Percentiles rank a stretch among this genome's conserved stretches.
These are phyloP conservation scores for Gandaritis pyraliata DNA, from an alignment of 2,888 invertebrate species.

Conservation along the genomic window DNA sequence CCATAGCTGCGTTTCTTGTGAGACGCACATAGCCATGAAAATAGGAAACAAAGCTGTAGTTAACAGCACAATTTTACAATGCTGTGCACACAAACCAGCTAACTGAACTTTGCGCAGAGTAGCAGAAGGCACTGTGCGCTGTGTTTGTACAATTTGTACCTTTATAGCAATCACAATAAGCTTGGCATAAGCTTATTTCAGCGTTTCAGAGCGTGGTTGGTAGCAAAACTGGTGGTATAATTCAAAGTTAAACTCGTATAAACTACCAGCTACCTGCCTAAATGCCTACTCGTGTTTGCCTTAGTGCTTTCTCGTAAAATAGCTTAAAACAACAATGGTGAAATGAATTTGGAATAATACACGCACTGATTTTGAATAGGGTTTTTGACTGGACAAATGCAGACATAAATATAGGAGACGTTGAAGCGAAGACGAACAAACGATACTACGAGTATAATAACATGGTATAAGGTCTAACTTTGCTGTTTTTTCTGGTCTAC, in stretches of 20 bases:
- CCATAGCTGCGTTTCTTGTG: not conserved
- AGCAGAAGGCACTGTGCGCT: slow-evolving; percentile 12
- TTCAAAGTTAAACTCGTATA: slow-evolving; percentile 20
- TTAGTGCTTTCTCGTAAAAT: slow-evolving; percentile 31
- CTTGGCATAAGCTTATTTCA: slow-evolving; percentile 58
- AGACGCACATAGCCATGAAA: slow-evolving; percentile 12
- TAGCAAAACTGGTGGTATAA: slow-evolving; percentile 47
- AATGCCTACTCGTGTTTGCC: slow-evolving; percentile 28
- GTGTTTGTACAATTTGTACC: slow-evolving; percentile 15
- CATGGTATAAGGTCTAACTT: slow-evolving; percentile 19
- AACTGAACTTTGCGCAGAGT: not conserved
- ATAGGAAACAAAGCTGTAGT: slow-evolving; percentile 9
- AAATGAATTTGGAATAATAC: slow-evolving; percentile 10
- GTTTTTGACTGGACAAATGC: slow-evolving; percentile 6
- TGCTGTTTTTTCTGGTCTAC: slow-evolving; percentile 27
- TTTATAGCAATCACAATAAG: slow-evolving; percentile 51
- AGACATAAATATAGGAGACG: slow-evolving; percentile 12
- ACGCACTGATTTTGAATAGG: slow-evolving; percentile 14
- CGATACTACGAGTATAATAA: slow-evolving; percentile 16
- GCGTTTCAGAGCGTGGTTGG: slow-evolving; percentile 56
- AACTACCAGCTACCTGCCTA: slow-evolving; percentile 34
- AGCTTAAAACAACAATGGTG: slow-evolving; percentile 18
- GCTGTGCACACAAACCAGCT: not conserved
- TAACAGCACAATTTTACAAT: not conserved
- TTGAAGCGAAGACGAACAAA: slow-evolving; percentile 33